phyloP scores from a whole-genome alignment of 2,888 invertebrate genomes.

The Tenthredo amoena region DNA sequence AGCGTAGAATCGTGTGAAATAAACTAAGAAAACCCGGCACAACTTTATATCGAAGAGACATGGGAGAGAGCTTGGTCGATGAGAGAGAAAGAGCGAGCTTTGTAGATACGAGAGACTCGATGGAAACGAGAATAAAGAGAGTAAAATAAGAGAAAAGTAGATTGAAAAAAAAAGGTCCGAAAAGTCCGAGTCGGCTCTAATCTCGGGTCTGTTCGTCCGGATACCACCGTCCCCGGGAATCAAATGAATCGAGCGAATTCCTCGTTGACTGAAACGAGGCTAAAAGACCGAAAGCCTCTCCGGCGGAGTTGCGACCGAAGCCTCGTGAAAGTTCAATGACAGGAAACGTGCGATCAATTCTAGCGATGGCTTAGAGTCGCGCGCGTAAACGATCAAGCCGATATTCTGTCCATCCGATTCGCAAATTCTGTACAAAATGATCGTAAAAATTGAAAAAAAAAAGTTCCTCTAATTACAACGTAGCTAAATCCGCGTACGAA shows the following conservation, averaged over 20 bases:
- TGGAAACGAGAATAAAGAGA: neutral
- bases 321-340: slow-evolving; percentile 54
- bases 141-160: neutral
- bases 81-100: neutral
- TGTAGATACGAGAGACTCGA: neutral
- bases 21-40: neutral
- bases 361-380: slow-evolving; percentile 43
- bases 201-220: slow-evolving; percentile 1
- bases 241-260: slow-evolving; percentile 48
- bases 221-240: neutral
- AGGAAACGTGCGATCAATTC: slow-evolving; percentile 53
- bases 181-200: neutral
- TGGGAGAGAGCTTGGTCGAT: neutral
- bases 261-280: slow-evolving; percentile 39
- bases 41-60: neutral
- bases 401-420: neutral
- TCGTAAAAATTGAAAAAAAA: neutral
- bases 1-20: neutral
- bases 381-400: neutral
- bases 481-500: neutral
- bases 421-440: neutral
- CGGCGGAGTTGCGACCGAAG: slow-evolving; percentile 29
- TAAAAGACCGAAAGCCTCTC: slow-evolving; percentile 49
- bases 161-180: neutral
- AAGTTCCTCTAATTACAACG: neutral